Evolutionary conservation across 2,888 invertebrate genomes (phyloP).

Genomic region (Lottia scabra): DNA sequence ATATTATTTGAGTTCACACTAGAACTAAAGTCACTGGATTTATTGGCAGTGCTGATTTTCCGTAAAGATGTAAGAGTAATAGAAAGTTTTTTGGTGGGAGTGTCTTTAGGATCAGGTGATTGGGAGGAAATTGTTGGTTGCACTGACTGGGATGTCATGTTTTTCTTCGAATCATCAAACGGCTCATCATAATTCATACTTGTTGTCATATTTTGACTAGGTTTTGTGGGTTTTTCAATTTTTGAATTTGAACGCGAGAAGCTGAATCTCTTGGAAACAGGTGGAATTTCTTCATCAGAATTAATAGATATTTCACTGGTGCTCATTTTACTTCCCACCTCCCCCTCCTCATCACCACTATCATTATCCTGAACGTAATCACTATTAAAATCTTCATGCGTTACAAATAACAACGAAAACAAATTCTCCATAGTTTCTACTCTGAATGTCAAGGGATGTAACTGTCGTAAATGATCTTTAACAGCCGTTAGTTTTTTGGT

Average conservation of each 20-base stretch:
- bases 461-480: constrained; percentile 43
- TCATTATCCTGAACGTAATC: constrained; percentile 70
- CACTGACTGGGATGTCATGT: neutral
- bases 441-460: constrained; percentile 61
- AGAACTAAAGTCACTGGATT: neutral
- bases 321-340: constrained; percentile 30
- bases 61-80: neutral
- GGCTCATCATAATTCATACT: constrained; percentile 45
- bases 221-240: neutral
- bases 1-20: constrained; percentile 11
- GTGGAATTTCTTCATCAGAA: constrained; percentile 32
- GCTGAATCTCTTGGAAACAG: neutral
- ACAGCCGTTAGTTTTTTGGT: constrained; percentile 44
- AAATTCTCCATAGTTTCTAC: constrained; percentile 80
- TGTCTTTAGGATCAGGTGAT: neutral
- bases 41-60: neutral
- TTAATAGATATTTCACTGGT: constrained; percentile 31
- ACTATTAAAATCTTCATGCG: constrained; percentile 72
- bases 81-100: neutral
- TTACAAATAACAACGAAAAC: constrained; percentile 79
- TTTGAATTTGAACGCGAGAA: constrained; percentile 6
- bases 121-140: neutral
- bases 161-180: constrained; percentile 25
- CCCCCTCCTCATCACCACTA: constrained; percentile 47
- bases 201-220: constrained; percentile 20